Evolutionary conservation across 2,888 invertebrate genomes (phyloP), one percentile per base, ranked within the genome.

Genomic region (Litoditis marina): DNA sequence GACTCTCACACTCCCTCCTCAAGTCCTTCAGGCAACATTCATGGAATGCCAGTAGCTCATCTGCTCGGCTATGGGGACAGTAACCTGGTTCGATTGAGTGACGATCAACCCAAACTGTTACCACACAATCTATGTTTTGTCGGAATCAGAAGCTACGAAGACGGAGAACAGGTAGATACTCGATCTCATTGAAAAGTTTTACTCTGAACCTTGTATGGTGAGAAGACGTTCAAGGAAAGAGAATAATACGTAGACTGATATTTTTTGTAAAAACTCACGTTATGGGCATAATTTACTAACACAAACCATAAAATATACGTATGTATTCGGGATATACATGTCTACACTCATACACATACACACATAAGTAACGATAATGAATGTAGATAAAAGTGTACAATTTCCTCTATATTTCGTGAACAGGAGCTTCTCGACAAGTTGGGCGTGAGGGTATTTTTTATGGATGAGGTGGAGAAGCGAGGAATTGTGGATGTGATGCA

Each of bases 21-120:
- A 30, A 72, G 69, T 44, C 67, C 68, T 42, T 72, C 75, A 5
- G 79, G 79, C 19, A 78, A 79, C 61, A 67, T 78, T 32, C 79
- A 79, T 52, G 79, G 79, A 31, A 78, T 77, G 78, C 79, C 79
- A 2, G 75, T 79, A 7, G 74, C 79, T 11, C 79, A 78, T 71
- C 68, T 78, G 22, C 73, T 78, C 22, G 78, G 78, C 8, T 63
- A 63, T 39, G 78, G 78, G 19, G 73, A 78, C 63, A 68, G 66
- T 39, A 66, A 66, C 19, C 67, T 78, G 22, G 52, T 49, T 13
- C 55, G 25, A 30, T 60, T 74, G 49, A 71, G 65, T 49, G 78
- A 77, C 53, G 59, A 63, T 22, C 55, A 68, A 8, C 76, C 78
- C 30, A 78, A 78, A 61, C 65, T 78, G 53, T 61, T 62, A 16